A percentile compares a stretch with the other conserved stretches of the same genome.
phyloP scores from a whole-genome alignment of 2,113 vertebrate genomes.

The Fulica atra region DNA sequence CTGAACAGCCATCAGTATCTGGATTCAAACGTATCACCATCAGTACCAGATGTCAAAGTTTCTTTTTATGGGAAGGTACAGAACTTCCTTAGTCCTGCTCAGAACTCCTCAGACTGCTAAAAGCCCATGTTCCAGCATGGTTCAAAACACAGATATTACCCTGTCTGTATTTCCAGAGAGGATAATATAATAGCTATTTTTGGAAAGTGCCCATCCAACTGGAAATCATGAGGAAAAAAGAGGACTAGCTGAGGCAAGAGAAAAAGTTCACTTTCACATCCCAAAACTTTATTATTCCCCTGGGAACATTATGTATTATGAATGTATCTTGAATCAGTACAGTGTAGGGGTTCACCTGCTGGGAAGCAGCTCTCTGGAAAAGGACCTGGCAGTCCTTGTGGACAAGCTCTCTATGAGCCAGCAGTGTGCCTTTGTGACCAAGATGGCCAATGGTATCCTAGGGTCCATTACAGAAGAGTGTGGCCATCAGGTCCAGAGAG shows the following conservation, averaged over 20 bases:
- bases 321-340: too few species aligned
- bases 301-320: neutral
- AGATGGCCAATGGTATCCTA: too few species aligned
- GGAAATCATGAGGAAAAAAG: fast-evolving
- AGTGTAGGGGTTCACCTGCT: too few species aligned
- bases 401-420: too few species aligned
- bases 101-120: neutral
- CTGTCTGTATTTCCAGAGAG: neutral
- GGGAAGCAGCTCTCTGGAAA: too few species aligned
- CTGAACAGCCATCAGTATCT: neutral
- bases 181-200: neutral
- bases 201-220: neutral
- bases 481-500: too few species aligned
- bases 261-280: neutral
- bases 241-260: neutral
- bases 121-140: neutral
- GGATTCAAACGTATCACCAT: too few species aligned
- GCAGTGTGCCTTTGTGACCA: too few species aligned
- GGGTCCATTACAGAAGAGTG: too few species aligned
- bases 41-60: neutral
- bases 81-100: neutral
- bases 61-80: neutral
- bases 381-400: too few species aligned
- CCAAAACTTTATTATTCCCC: neutral
- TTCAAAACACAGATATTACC: neutral